Evolutionary conservation across 2,797 vertebrate species (phyloP).

Genomic region (Knipowitschia caucasica): DNA sequence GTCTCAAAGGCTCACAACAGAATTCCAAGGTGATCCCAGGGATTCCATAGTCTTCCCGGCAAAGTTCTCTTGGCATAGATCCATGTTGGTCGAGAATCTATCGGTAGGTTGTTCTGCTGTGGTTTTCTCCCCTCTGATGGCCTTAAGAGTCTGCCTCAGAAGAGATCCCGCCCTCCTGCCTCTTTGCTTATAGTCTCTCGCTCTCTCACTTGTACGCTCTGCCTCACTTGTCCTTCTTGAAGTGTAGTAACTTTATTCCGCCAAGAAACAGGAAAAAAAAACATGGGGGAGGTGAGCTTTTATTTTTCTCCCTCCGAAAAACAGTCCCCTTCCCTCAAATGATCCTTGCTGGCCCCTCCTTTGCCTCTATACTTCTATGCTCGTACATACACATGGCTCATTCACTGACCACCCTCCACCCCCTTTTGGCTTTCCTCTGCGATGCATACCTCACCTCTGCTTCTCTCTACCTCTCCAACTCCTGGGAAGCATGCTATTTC

Average conservation of each 20-base stretch:
- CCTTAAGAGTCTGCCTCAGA: slow-evolving; percentile 47
- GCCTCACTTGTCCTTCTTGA: slow-evolving; percentile 37
- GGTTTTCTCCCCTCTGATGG: slow-evolving; percentile 43
- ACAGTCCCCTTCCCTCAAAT: slow-evolving; percentile 56
- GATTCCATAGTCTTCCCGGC: slow-evolving; percentile 27
- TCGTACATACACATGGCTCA: slow-evolving; percentile 38
- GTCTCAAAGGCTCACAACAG: slow-evolving; percentile 29
- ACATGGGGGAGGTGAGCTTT: slow-evolving; percentile 37
- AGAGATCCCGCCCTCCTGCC: slow-evolving; percentile 36
- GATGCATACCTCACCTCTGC: slow-evolving; percentile 58
- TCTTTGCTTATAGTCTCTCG: slow-evolving; percentile 20
- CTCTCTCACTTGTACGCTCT: slow-evolving; percentile 17
- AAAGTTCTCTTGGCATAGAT: slow-evolving; percentile 34
- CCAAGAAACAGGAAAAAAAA: slow-evolving; percentile 13
- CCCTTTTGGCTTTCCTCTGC: slow-evolving; percentile 30
- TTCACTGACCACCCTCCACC: slow-evolving; percentile 56
- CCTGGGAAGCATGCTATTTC: slow-evolving; percentile 51
- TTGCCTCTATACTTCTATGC: slow-evolving; percentile 16
- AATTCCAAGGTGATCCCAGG: slow-evolving; percentile 55
- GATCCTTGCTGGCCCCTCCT: slow-evolving; percentile 59
- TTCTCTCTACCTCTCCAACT: slow-evolving; percentile 36
- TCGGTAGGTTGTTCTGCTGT: slow-evolving; percentile 35
- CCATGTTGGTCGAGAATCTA: slow-evolving; percentile 48
- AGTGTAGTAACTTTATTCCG: slow-evolving; percentile 62
- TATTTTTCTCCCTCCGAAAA: slow-evolving; percentile 44